Evolutionary conservation across 2,888 invertebrate genomes (phyloP).

Genomic region (Thyatira batis): DNA sequence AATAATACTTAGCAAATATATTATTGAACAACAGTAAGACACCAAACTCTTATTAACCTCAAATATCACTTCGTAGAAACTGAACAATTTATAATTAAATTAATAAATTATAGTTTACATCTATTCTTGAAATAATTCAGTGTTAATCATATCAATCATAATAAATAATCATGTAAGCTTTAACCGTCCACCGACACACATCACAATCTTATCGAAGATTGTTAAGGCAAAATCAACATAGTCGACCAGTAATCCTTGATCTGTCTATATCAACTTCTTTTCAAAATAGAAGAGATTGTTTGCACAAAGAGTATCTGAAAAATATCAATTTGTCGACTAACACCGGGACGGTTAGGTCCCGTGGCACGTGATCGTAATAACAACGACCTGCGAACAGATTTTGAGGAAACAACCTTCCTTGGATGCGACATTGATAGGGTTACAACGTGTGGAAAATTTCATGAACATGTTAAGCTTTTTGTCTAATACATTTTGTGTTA

Average conservation of each 20-base stretch:
- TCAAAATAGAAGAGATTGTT: conserved; percentile 42
- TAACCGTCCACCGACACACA: too few species aligned
- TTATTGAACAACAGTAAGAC: too few species aligned
- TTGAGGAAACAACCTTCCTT: conserved; percentile 44
- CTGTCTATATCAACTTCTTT: conserved; percentile 18
- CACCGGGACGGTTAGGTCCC: conserved; percentile 54
- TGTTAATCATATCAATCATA: too few species aligned
- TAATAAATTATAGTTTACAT: too few species aligned
- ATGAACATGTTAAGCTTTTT: conserved; percentile 22
- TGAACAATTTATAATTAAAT: too few species aligned
- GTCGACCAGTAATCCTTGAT: conserved; percentile 3
- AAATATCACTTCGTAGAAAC: too few species aligned
- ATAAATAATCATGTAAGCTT: too few species aligned
- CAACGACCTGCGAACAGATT: conserved; percentile 47
- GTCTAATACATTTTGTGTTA: neutral
- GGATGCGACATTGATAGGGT: conserved; percentile 45
- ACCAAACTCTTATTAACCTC: too few species aligned
- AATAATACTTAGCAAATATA: too few species aligned
- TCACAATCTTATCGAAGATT: neutral
- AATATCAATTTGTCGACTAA: conserved; percentile 74
- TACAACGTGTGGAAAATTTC: conserved; percentile 32
- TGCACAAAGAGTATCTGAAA: conserved; percentile 56
- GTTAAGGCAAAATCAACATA: neutral
- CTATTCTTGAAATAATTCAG: too few species aligned
- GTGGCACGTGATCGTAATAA: conserved; percentile 56